These are phyloP conservation scores for Grantiella picta DNA, from an alignment of 2,113 vertebrate species.

Conservation along the genomic window DNA sequence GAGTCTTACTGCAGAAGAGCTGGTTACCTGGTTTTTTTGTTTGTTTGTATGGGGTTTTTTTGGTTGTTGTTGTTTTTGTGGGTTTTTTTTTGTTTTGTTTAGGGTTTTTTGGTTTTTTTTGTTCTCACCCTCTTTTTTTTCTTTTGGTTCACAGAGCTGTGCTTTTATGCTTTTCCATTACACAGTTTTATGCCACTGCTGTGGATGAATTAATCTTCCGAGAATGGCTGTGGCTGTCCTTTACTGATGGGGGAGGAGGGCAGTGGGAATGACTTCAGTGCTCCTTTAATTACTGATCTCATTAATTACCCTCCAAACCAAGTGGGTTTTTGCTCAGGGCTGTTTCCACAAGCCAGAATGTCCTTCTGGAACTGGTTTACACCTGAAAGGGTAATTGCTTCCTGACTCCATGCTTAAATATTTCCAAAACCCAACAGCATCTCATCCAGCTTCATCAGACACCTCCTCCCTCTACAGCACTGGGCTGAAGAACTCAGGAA, in stretches of 20 bases:
- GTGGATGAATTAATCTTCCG: neutral
- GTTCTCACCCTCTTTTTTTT: neutral
- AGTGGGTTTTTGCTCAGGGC: neutral
- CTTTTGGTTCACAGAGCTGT: neutral
- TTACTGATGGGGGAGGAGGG: neutral
- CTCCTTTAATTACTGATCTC: slow-evolving; percentile 34
- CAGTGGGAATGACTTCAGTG: slow-evolving; percentile 11
- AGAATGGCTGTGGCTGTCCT: neutral
- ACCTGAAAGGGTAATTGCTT: slow-evolving; percentile 50
- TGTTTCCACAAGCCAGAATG: slow-evolving; percentile 25
- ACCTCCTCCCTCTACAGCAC: neutral
- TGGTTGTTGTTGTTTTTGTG: too few relatives aligned
- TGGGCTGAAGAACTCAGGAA: neutral
- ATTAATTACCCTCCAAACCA: slow-evolving; percentile 40
- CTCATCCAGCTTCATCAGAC: neutral
- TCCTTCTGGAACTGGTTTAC: slow-evolving; percentile 39
- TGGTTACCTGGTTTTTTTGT: neutral
- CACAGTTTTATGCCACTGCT: neutral
- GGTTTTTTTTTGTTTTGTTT: too few relatives aligned
- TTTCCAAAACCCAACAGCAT: neutral
- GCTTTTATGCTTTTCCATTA: neutral
- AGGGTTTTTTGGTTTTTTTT: neutral
- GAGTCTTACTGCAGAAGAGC: neutral
- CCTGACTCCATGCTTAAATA: neutral
- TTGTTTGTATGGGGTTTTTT: too few relatives aligned